Conservation (phyloP, 2,888 invertebrate genomes). For the Mamestra brassicae region DNA sequence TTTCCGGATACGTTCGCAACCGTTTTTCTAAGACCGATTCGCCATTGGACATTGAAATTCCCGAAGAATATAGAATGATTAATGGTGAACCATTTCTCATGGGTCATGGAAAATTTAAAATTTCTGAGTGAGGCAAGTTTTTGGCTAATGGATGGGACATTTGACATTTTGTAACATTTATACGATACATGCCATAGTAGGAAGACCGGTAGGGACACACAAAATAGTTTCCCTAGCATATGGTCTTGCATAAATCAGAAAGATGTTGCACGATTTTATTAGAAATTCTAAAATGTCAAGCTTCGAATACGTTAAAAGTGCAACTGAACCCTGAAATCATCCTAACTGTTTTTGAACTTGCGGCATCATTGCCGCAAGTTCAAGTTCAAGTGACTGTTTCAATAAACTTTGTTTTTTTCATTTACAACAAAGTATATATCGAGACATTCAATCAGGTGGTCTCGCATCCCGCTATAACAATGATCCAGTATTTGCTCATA, state of each 20-base stretch:
- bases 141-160: no score
- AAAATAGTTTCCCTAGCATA: neutral
- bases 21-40: neutral
- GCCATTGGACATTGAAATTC: neutral
- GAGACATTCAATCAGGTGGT: neutral
- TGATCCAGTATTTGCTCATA: neutral
- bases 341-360: neutral
- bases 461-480: neutral
- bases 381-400: no score
- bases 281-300: conserved; percentile 4
- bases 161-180: no score
- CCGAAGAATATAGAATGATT: neutral
- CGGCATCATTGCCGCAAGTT: no score
- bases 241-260: conserved; percentile 6
- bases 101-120: no score
- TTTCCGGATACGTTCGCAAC: no score
- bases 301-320: neutral
- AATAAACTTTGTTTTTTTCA: neutral
- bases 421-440: neutral
- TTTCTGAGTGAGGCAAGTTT: no score
- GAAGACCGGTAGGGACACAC: neutral
- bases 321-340: neutral
- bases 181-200: no score
- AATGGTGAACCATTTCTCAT: neutral
- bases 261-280: neutral